phyloP scores from a whole-genome alignment of 2,888 invertebrate species.

The Venustoraphidia nigricollis region DNA sequence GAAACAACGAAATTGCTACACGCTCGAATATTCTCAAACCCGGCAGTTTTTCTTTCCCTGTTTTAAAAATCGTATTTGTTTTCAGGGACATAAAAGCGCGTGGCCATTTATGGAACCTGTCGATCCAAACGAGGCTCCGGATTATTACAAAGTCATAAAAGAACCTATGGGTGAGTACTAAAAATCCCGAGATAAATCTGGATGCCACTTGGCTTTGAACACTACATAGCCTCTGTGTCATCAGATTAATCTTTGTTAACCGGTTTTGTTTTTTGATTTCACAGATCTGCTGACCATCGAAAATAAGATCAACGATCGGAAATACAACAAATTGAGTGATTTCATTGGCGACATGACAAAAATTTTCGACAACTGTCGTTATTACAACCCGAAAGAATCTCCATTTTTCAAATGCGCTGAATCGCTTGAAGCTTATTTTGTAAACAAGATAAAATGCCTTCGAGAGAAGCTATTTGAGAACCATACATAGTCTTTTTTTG shows the following conservation, averaged over 20 bases:
- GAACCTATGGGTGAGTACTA: slow-evolving; percentile 79
- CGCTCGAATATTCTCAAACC: neutral
- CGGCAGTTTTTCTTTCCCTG: neutral
- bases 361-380: slow-evolving; percentile 97
- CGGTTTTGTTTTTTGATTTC: slow-evolving; percentile 16
- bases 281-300: slow-evolving; percentile 89
- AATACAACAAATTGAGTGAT: slow-evolving; percentile 78
- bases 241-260: no score
- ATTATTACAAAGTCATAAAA: slow-evolving; percentile 90
- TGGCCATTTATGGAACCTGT: slow-evolving; percentile 98
- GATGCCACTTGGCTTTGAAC: no score
- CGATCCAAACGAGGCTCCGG: slow-evolving; percentile 88
- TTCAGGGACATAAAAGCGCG: slow-evolving; percentile 81
- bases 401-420: slow-evolving; percentile 95
- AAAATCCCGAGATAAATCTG: neutral
- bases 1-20: no score
- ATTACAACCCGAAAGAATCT: slow-evolving; percentile 91
- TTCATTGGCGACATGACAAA: slow-evolving; percentile 96
- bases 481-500: neutral
- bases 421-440: slow-evolving; percentile 87
- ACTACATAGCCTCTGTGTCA: no score
- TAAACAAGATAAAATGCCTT: slow-evolving; percentile 79
- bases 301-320: slow-evolving; percentile 64
- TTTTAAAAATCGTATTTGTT: slow-evolving; percentile 11
- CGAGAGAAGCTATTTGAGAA: slow-evolving; percentile 67